Conservation (phyloP, 2,888 invertebrate species). For the Pimpla rufipes region DNA sequence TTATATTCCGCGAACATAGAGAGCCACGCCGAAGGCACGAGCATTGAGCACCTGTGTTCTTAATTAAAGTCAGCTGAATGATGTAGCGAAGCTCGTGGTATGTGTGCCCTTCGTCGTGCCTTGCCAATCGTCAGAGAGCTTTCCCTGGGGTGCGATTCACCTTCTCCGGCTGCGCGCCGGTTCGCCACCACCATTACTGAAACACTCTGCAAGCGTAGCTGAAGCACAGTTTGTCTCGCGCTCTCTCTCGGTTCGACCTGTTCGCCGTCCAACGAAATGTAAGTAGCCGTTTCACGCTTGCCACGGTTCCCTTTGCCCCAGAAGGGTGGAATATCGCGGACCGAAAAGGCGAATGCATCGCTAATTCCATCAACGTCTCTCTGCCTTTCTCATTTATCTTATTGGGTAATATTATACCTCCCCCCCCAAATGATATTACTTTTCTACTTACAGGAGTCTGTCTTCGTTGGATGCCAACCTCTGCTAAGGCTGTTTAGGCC, state of each 20-base stretch:
- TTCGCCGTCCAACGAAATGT: conserved; percentile 26
- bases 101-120: conserved; percentile 67
- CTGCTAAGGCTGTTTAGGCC: neutral
- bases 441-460: neutral
- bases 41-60: conserved; percentile 75
- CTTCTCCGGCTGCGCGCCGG: conserved; percentile 39
- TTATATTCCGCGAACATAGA: conserved; percentile 10
- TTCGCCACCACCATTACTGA: conserved; percentile 13
- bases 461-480: neutral
- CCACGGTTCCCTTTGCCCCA: conserved; percentile 4
- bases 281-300: conserved; percentile 22
- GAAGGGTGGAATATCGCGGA: conserved; percentile 44
- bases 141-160: conserved; percentile 81
- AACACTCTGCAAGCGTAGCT: conserved; percentile 15
- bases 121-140: conserved; percentile 62
- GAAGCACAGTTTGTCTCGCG: neutral
- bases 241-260: conserved; percentile 20
- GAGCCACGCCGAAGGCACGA: neutral
- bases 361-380: conserved; percentile 38
- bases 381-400: conserved; percentile 19
- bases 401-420: conserved; percentile 34
- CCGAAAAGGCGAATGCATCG: conserved; percentile 28
- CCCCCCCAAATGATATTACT: conserved; percentile 7
- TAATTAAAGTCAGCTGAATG: conserved; percentile 82
- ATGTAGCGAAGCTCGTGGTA: conserved; percentile 64